Base-by-base conservation (phyloP, 2,888 invertebrate species). In the Thereva nobilitata region DNA sequence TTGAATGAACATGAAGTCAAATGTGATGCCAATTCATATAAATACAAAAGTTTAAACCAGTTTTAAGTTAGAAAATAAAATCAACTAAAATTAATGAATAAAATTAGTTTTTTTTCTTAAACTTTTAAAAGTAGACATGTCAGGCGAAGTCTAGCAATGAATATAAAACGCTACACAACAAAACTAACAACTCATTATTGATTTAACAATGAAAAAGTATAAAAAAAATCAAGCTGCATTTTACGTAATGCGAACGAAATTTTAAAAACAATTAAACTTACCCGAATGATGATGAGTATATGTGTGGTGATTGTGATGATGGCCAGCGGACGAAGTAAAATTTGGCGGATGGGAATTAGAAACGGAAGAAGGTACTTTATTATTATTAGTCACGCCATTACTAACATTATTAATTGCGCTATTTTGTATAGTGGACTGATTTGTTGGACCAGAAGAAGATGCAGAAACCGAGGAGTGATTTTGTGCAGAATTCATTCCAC, bases 281-380 rank as follows among this genome's bases (percentile, higher is more conserved):
- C 69, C 69, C 66, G 69, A 67, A 67, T 69, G 66, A 52, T 69
- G 69, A 59, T 70, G 68, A 52, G 61, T 53, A 59, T 70, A 68
- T 4, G 56, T 54, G 55, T 68, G 67, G 49, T 70, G 70, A 67
- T 70, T 66, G 40, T 49, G 38, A 53, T 66, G 52, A 44, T 56
- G 50, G 37, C 65, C 53, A 38, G 67, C 41, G 8, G 64, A 57
- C 42, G 57, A 37, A 57, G 50, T 57, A 35, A 52, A 66, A 57
- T 57, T 65, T 35, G 55, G 65, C 34, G 45, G 49, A 56, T 65
- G 65, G 5, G 47, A 10, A 12, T 34, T 59, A 4, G 47, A 40
- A 35, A 34, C 41, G 8, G 55, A 8, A 67, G 55, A 63, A 42
- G 65, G 42, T 23, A 65, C n/a, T 35, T 34, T 52, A 10, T 57